Percentiles rank a stretch among this genome's conserved stretches.
Conservation (phyloP, 2,113 vertebrate genomes). For the Oreochromis aureus region DNA sequence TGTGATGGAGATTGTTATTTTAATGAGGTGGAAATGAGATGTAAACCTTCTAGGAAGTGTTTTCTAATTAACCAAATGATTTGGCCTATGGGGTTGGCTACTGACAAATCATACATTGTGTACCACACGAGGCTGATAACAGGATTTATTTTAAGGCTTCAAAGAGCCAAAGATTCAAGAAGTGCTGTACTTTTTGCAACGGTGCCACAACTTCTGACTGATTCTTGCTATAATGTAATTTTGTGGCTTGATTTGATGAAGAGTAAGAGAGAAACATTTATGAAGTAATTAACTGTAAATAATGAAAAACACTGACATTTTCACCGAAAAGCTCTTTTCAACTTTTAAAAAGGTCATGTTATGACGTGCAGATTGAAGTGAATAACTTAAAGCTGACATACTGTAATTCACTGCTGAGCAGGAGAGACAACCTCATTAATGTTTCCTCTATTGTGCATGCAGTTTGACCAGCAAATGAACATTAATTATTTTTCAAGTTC, state of each 20-base stretch:
- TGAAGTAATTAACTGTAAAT: background rate
- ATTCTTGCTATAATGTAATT: background rate
- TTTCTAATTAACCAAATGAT: conserved; percentile 63
- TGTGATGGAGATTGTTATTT: conserved; percentile 47
- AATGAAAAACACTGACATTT: background rate
- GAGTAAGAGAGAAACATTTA: background rate
- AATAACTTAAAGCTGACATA: background rate
- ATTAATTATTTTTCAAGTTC: background rate
- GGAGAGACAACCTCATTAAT: background rate
- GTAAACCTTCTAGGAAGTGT: conserved; percentile 53
- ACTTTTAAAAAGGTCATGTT: background rate
- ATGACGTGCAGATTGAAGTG: background rate
- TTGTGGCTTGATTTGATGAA: background rate
- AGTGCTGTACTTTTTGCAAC: background rate
- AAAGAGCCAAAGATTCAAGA: conserved; percentile 7
- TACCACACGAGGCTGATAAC: conserved; percentile 2
- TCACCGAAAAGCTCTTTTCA: background rate
- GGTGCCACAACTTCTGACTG: conserved; percentile 11
- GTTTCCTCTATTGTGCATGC: background rate
- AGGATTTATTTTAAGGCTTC: conserved; percentile 45
- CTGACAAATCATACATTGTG: conserved; percentile 35
- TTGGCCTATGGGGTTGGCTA: conserved; percentile 24
- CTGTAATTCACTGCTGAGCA: background rate
- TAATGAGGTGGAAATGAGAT: conserved; percentile 62
- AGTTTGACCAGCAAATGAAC: background rate